Conservation (phyloP, 2,888 invertebrate genomes). For the Magallana nippona region DNA sequence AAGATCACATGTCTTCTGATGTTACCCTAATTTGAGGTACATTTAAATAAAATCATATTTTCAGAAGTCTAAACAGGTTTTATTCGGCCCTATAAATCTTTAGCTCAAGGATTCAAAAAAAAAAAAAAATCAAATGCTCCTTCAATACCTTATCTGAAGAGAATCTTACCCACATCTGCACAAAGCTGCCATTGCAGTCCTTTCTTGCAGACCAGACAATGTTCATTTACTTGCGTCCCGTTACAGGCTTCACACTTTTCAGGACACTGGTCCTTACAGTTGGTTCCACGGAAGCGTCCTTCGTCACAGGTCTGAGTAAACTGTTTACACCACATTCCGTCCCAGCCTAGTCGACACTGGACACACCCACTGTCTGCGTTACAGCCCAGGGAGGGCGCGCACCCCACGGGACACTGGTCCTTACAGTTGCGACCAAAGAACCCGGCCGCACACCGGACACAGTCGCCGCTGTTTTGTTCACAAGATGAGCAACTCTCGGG, state of each 20-base stretch:
- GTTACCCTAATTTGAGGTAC: no score
- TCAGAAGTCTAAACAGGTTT: no score
- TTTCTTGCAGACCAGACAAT: not conserved
- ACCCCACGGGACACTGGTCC: not conserved
- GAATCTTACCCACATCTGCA: not conserved
- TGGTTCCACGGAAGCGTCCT: not conserved
- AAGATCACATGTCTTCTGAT: no score
- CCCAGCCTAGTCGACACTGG: not conserved
- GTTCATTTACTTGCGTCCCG: not conserved
- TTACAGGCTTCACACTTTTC: not conserved
- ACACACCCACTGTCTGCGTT: conserved; percentile 14
- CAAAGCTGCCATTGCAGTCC: not conserved
- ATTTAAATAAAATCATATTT: no score
- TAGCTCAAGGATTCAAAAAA: no score
- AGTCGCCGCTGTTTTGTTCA: not conserved
- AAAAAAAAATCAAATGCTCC: not conserved
- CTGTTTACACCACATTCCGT: not conserved
- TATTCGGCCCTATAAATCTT: no score
- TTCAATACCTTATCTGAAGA: not conserved
- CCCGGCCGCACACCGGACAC: not conserved
- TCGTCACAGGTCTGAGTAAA: not conserved
- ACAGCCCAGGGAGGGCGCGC: not conserved
- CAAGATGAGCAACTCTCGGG: not conserved
- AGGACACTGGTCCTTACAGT: not conserved
- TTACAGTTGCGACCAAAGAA: not conserved